Conservation (phyloP, 2,797 vertebrate species). For the Anabacerthia variegaticeps region DNA sequence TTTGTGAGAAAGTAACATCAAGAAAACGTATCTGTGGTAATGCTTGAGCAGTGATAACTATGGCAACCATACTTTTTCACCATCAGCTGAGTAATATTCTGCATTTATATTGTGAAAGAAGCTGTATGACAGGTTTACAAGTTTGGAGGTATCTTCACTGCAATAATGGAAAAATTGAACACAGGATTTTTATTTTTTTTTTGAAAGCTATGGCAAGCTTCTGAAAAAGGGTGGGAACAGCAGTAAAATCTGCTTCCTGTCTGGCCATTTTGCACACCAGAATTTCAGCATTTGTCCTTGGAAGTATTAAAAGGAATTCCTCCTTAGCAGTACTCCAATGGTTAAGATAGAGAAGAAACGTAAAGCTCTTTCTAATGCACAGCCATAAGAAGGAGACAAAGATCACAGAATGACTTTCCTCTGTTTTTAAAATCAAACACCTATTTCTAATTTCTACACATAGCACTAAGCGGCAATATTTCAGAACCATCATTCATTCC, state of each 20-base stretch:
- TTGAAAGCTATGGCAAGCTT: not conserved
- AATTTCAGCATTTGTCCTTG: not conserved
- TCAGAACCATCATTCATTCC: constrained; percentile 49
- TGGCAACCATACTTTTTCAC: not conserved
- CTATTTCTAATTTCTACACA: constrained; percentile 14
- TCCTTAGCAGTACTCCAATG: not conserved
- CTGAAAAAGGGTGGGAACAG: not conserved
- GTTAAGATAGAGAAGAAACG: not conserved
- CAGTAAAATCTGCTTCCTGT: not conserved
- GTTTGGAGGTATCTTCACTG: not conserved
- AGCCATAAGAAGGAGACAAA: not conserved
- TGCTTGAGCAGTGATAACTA: not conserved
- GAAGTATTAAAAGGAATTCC: not conserved
- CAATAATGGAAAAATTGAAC: not conserved
- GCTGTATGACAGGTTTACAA: not conserved
- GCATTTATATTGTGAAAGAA: not conserved
- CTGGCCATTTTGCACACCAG: not conserved
- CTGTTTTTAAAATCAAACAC: not conserved
- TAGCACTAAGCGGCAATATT: constrained; percentile 18
- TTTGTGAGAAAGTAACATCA: not conserved
- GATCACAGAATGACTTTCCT: not conserved
- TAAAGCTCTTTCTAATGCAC: not conserved
- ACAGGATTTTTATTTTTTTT: not conserved
- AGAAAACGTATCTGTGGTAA: not conserved
- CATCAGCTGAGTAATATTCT: not conserved